A percentile compares a stretch with the other conserved stretches of the same genome.
Conservation (phyloP, 2,113 vertebrate genomes). For the Ibidorhyncha struthersii region DNA sequence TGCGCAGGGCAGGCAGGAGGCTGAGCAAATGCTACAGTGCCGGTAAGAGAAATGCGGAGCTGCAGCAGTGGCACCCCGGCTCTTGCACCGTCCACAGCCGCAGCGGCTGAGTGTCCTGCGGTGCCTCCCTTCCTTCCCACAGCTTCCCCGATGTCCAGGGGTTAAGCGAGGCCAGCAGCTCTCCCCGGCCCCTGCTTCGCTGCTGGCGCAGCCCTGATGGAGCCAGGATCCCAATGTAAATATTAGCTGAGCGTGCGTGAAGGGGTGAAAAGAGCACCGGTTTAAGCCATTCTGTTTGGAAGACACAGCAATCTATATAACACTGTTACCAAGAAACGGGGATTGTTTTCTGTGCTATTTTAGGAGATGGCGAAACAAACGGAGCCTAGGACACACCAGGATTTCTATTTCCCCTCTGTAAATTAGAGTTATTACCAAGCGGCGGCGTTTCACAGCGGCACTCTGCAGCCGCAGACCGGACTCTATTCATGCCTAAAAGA, state of each 20-base stretch:
- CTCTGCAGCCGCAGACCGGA: neutral
- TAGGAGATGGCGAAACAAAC: conserved; percentile 19
- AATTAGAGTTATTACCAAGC: conserved; percentile 10
- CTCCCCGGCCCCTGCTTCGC: neutral
- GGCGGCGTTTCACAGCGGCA: neutral
- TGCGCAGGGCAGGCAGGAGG: neutral
- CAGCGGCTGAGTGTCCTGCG: rapidly evolving
- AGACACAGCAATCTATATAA: conserved; percentile 14
- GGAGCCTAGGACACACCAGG: neutral
- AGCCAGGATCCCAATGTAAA: neutral
- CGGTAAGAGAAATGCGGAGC: neutral
- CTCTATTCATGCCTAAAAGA: neutral
- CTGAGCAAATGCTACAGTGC: neutral
- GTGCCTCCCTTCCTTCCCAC: neutral
- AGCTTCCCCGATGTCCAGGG: rapidly evolving
- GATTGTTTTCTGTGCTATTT: conserved; percentile 44
- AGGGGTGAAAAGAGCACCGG: neutral
- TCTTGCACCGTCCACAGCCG: neutral
- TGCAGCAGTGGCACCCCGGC: neutral
- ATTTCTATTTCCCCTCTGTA: conserved; percentile 12
- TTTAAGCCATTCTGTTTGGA: neutral
- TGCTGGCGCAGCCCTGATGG: neutral
- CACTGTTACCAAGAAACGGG: conserved; percentile 30
- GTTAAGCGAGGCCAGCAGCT: neutral
- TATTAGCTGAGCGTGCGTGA: neutral